A percentile compares a stretch with the other conserved stretches of the same genome.
These are phyloP conservation scores for Acanthurus lineatus DNA, from an alignment of 2,797 vertebrate species.

Conservation along the genomic window DNA sequence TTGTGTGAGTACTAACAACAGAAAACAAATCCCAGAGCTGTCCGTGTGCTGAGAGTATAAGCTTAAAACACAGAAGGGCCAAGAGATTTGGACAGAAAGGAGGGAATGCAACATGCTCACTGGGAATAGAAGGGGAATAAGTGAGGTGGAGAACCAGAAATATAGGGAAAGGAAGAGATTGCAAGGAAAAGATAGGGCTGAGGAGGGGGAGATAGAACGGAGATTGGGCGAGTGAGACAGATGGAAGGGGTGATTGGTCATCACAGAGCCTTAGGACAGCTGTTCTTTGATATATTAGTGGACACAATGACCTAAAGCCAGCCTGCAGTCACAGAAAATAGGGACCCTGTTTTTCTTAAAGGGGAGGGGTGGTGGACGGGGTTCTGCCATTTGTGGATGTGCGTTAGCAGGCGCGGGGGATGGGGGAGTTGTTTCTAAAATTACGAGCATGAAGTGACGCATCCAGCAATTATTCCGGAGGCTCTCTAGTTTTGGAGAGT, in stretches of 20 bases:
- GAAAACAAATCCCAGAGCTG: constrained; percentile 70
- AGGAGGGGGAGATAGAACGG: constrained; percentile 71
- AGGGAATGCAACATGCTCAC: constrained; percentile 53
- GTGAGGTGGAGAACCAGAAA: constrained; percentile 40
- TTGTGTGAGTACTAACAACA: constrained; percentile 56
- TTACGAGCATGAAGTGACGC: constrained; percentile 84
- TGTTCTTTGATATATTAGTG: constrained; percentile 96
- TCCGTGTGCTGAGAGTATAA: constrained; percentile 63
- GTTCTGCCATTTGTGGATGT: constrained; percentile 86
- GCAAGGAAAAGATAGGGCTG: constrained; percentile 68
- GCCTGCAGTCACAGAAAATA: constrained; percentile 89
- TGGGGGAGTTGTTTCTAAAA: constrained; percentile 85
- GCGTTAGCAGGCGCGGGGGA: constrained; percentile 78
- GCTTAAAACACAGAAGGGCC: constrained; percentile 54
- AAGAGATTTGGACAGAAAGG: constrained; percentile 56
- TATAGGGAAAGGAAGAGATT: constrained; percentile 62
- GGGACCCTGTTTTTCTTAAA: constrained; percentile 86
- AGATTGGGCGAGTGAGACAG: constrained; percentile 81
- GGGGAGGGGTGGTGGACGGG: constrained; percentile 61
- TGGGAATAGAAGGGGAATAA: constrained; percentile 50
- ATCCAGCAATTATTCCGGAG: constrained; percentile 80
- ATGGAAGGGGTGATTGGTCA: constrained; percentile 88
- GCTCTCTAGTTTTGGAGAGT: constrained; percentile 72
- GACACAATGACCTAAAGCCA: constrained; percentile 88
- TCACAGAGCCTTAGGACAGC: constrained; percentile 90